Evolutionary conservation across 2,888 invertebrate genomes (phyloP), one percentile per base, ranked within the genome.

Genomic region (Scaptomyza parva): DNA sequence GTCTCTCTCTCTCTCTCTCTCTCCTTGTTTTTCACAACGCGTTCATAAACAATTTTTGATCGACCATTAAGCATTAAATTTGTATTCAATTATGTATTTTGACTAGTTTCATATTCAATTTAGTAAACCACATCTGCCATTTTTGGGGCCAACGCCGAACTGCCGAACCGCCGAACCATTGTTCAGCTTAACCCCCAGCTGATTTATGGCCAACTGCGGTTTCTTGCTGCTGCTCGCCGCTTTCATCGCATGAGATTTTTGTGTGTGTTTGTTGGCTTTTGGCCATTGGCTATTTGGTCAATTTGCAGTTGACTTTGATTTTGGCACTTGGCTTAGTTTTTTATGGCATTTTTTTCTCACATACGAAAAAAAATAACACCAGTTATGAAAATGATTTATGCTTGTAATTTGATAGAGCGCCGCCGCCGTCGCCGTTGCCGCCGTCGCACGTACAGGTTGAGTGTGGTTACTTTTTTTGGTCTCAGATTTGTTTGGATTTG

Each of bases 341-440:
- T 70, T 66, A 44, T 60, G 63, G 50, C 58, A 74, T 75, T 55
- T 82, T 30, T 60, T 30, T 62, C 3, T 37, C 57, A 60, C 52
- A 55, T 26, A 51, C 64, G 45, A 2, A 28, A 48, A 2, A 28
- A 9, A 37, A 37, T 37, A 14, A 48, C 24, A 43, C 86, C 73
- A 80, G 86, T 80, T 80, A 82, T 82, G 74, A 75, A 75, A 77
- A 75, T 75, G 82, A 82, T 82, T 82, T 86, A 82, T 82, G 78
- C 70, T 59, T 81, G 87, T 81, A 81, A 81, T 81, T 81, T 84
- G 86, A 86, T 81, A 80, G 75, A 84, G 84, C 71, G 72, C 85
- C 78, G 78, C 39, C 50, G 75, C n/a, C n/a, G n/a, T n/a, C n/a
- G n/a, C n/a, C n/a, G n/a, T n/a, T n/a, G n/a, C n/a, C n/a, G n/a